Evolutionary conservation across 2,888 invertebrate species (phyloP).

Genomic region (Eupithecia exiguata): DNA sequence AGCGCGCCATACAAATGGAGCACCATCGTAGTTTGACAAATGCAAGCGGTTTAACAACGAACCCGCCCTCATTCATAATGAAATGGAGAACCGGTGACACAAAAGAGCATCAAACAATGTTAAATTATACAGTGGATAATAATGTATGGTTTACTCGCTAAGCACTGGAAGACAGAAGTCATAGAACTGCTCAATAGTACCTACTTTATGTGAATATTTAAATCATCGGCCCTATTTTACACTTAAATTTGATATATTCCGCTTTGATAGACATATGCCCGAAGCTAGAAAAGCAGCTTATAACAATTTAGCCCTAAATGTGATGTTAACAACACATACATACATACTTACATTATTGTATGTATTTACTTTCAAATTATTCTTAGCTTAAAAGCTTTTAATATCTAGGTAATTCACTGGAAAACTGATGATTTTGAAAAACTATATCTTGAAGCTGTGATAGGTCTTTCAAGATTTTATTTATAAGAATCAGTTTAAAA

Average conservation of each 20-base stretch:
- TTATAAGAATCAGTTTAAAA: not conserved
- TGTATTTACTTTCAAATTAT: not conserved
- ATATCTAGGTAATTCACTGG: slow-evolving; percentile 5
- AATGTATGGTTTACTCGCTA: not conserved
- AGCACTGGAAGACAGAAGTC: not conserved
- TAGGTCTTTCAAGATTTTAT: not conserved
- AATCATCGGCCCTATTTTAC: too few relatives aligned
- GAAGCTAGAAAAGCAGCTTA: slow-evolving; percentile 6
- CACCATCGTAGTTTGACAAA: not conserved
- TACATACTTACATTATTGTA: slow-evolving; percentile 10
- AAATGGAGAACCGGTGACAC: too few relatives aligned
- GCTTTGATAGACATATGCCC: not conserved
- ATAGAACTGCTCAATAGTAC: not conserved
- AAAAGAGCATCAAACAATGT: too few relatives aligned
- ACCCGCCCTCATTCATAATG: too few relatives aligned
- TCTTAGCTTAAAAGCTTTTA: not conserved
- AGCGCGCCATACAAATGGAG: not conserved
- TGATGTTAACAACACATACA: slow-evolving; percentile 31
- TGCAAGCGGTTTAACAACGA: not conserved
- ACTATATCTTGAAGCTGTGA: not conserved
- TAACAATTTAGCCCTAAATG: slow-evolving; percentile 18
- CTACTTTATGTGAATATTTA: not conserved
- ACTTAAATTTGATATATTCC: not conserved
- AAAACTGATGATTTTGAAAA: not conserved
- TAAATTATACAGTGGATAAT: too few relatives aligned